Base-by-base conservation (phyloP, 1,140 invertebrate genomes). In the Drosophila takahashii region DNA sequence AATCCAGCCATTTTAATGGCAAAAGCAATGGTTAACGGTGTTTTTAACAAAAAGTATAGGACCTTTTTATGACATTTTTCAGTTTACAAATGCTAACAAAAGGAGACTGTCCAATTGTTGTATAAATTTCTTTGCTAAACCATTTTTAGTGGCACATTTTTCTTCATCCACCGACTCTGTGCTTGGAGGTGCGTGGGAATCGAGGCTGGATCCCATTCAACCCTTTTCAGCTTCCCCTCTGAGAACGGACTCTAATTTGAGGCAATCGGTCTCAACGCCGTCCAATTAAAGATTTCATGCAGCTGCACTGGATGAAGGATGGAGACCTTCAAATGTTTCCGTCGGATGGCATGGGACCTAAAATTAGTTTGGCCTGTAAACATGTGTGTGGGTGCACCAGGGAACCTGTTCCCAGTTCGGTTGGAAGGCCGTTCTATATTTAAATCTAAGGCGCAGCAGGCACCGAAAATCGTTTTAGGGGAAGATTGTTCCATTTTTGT, bases 401-500 rank as follows among this genome's bases (percentile, higher is more conserved):
- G 69, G 75, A 83, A 83, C 79, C 79, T 83, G 79, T 83, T 83
- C 76, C 79, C 69, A 11, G 70, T 48, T 64, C 45, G 51, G 47
- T 65, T 56, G 41, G 58, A 72, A 81, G 79, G 53, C 58, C 69
- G 47, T 79, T 84, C 79, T 83, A 83, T 64, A 79, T 48, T 79
- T 83, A 83, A 65, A 54, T 13, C 58, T 15, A 52, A 53, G 16
- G 48, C 67, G 72, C 47, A 76, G 70, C 57, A 59, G 62, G 27
- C 11, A 6, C 3, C 2, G 3, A 16, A 36, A n/a, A 22, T 10
- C 2, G 16, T 44, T 34, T 51, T 44, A 39, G 54, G 65, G 42
- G 54, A 44, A 64, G 69, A 70, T 69, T 53, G 26, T 54, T 59
- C 42, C 59, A 58, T 72, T 81, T 71, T 34, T 44, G 11, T 48